Conservation (phyloP, 2,888 invertebrate genomes). For the Pristionchus exspectatus region DNA sequence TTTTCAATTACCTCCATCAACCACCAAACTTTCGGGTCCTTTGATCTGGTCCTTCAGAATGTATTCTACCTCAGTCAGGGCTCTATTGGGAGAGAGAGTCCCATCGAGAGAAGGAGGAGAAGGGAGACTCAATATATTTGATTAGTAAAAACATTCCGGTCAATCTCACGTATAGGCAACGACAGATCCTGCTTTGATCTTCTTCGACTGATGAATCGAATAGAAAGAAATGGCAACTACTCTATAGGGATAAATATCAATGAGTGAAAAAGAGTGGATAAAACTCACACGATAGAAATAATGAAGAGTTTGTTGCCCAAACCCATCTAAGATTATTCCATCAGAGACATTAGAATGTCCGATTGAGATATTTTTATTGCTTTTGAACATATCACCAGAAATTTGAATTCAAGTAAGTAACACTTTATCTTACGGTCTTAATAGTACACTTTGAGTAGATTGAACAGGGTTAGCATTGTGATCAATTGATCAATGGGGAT, state of each 20-base stretch:
- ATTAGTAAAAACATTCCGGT: neutral
- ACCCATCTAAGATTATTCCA: neutral
- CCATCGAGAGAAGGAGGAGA: conserved; percentile 71
- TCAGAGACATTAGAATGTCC: neutral
- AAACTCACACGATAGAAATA: neutral
- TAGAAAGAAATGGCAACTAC: conserved; percentile 23
- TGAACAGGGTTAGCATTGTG: conserved; percentile 14
- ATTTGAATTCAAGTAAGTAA: neutral
- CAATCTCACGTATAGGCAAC: conserved; percentile 16
- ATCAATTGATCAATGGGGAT: conserved; percentile 11
- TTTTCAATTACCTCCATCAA: conserved; percentile 59
- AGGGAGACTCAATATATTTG: conserved; percentile 63
- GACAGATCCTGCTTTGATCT: neutral
- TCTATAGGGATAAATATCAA: neutral
- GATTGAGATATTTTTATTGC: neutral
- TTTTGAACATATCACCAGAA: neutral
- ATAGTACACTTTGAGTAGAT: conserved; percentile 33
- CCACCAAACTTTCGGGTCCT: conserved; percentile 76
- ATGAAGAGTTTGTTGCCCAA: conserved; percentile 25
- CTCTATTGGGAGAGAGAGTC: conserved; percentile 67
- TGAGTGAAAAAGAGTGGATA: neutral
- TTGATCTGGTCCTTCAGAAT: conserved; percentile 71
- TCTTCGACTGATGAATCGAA: conserved; percentile 26
- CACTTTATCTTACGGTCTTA: neutral
- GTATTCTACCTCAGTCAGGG: conserved; percentile 65